Evolutionary conservation across 2,888 invertebrate species (phyloP), one percentile per base, ranked within the genome.

Genomic region (Eupithecia exiguata): DNA sequence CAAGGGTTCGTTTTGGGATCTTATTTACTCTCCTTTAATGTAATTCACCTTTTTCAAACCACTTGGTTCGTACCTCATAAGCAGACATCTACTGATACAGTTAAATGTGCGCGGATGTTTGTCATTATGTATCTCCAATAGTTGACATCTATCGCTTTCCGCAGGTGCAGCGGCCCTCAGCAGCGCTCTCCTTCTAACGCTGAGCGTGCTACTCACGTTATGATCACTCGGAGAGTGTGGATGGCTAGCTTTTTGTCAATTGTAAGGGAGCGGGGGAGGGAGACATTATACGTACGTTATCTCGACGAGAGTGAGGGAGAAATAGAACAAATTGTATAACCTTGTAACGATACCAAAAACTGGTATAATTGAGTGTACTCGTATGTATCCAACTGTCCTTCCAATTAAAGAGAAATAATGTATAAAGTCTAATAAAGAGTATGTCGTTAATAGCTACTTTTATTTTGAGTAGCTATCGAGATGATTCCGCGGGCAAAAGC

Each of bases 131-230:
- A 6, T 46, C 6, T 46, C 46, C 18, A 1, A 18, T 46, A 46
- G 46, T 46, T 49, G 21, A 62, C 18, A 35, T 62, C 5, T 21
- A 18, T 69, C 67, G 62, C 35, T 72, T 68, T 30, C 25, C 40
- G 40, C 84, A 87, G 87, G 87, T 76, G 72, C 81, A 35, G 74
- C 75, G 30, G 36, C 73, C 21, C 12, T 77, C 5, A 71, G 73
- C 80, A 86, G 81, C 76, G 58, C 78, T 16, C 68, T 82, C 66
- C 80, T 87, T 38, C 82, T 82, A 3, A 72, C 77, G 16, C 14
- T 85, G 87, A 79, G 83, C 81, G 12, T 75, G 77, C 74, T 82
- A 79, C 25, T 78, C 82, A 36, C 76, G 70, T 87, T 88, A 87
- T 88, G 87, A 88, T 87, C 79, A 73, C 78, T 76, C 74, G 35